Base-by-base conservation (phyloP, 1,140 invertebrate species). In the Ostrea edulis region DNA sequence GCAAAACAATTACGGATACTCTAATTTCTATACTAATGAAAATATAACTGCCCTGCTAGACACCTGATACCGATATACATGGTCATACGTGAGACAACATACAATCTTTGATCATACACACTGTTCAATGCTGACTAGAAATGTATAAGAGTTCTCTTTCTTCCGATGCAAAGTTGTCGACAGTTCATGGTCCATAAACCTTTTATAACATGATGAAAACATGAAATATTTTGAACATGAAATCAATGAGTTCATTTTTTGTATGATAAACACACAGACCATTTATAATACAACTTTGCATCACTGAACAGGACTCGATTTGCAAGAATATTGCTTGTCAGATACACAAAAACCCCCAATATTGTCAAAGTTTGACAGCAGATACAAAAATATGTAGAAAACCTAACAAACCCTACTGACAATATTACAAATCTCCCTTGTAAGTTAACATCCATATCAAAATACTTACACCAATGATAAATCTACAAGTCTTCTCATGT, bases 381-480 rank as follows among this genome's bases (percentile, higher is more conserved):
- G 12, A 77, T 77, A 35, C 29, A 77, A 35, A 77, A 62, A 62
- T 62, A 62, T 62, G 55, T 29, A 77, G 29, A 77, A 77, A 77
- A 29, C 29, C 68, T 29, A 77, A 77, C 68, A 22, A 77, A 71
- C 25, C 14, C 68, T 25, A 77, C 68, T 29, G 68, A 35, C 68
- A 77, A 35, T 77, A 77, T 62, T 62, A 62, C 0, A 62, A 22
- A 77, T 71, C 29, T 17, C 55, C 55, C 14, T 62, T 62, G 55
- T 77, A 29, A 29, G 68, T 77, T 29, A 77, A 29, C 25, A 77
- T 77, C 14, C 68, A 77, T 77, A 77, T 77, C 68, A 77, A 77
- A 77, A 77, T 77, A 77, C 29, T 77, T 35, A 77, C 22, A 77
- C 68, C 68, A 71, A 29, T 71, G 65, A 62, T 11, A 22, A 25